Evolutionary conservation across 1,140 invertebrate species (phyloP), one percentile per base, ranked within the genome.

Genomic region (Drosophila setifemur): DNA sequence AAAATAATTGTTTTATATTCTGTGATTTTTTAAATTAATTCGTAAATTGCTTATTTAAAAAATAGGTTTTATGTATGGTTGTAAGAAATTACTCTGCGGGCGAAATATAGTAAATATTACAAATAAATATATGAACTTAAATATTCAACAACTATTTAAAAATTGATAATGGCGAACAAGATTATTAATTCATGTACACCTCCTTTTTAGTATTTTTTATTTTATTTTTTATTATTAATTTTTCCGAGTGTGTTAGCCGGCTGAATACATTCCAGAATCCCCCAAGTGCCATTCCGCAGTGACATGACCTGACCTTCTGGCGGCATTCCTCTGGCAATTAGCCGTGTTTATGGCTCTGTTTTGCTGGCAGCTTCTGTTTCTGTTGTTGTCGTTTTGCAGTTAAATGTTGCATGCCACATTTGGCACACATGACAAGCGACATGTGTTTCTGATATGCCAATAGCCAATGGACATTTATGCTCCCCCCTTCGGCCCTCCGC

Each of bases 341-440:
- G 72, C 53, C 75, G 61, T 71, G 55, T 86, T 86, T 85, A 79
- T 81, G 71, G 57, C 53, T 64, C 33, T 64, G 60, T 64, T 64
- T 64, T 48, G 55, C 19, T 63, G 42, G 7, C 58, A 63, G 40
- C 21, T 23, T n/a, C 21, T 9, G 40, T n/a, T 14, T 3, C 44
- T 70, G 37, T 58, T 29, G 50, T 16, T 45, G 63, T 19, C 49
- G 28, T 14, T 55, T 49, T 68, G 81, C 72, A 81, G 81, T 76
- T 86, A 86, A 85, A 85, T 85, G 81, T 86, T 85, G 81, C 82
- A 85, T 86, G 82, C 81, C 68, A 86, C 81, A 86, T 86, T 86
- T 81, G 68, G 67, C 79, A 73, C 76, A 81, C 57, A 86, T 81
- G 79, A 83, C 79, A 83, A 69, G 81, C 74, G 70, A 85, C 79